Conservation (phyloP, 2,113 vertebrate species). For the Nasalis larvatus region DNA sequence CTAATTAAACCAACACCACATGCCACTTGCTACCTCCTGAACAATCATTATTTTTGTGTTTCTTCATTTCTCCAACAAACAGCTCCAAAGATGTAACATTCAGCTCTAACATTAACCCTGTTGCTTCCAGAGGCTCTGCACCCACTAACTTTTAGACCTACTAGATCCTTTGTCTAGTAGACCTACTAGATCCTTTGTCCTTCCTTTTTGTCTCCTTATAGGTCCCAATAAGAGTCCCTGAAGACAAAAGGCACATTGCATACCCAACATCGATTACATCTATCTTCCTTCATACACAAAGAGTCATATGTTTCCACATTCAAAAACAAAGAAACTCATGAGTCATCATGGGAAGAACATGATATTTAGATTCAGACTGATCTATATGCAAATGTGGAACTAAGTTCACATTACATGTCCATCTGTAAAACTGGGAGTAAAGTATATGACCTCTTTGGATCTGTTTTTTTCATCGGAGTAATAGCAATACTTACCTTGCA, state of each 20-base stretch:
- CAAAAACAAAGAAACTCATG: background rate
- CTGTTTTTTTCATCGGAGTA: background rate
- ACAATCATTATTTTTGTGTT: background rate
- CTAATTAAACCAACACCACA: background rate
- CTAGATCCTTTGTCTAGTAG: background rate
- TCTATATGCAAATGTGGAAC: background rate
- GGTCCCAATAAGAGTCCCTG: background rate
- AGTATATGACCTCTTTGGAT: background rate
- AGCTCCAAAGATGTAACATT: background rate
- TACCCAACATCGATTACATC: background rate
- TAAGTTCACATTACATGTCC: background rate
- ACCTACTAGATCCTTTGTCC: background rate
- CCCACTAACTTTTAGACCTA: background rate
- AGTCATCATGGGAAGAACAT: background rate
- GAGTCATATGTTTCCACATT: background rate
- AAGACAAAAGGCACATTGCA: background rate
- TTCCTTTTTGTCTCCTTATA: background rate
- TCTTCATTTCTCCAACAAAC: constrained; percentile 25
- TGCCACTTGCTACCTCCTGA: background rate
- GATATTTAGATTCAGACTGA: background rate
- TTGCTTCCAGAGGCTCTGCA: background rate
- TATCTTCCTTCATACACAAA: background rate
- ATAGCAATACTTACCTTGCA: background rate
- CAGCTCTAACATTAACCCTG: background rate
- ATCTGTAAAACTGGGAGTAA: background rate